Base-by-base conservation (phyloP, 1,140 invertebrate species). In the Drosophila azteca region DNA sequence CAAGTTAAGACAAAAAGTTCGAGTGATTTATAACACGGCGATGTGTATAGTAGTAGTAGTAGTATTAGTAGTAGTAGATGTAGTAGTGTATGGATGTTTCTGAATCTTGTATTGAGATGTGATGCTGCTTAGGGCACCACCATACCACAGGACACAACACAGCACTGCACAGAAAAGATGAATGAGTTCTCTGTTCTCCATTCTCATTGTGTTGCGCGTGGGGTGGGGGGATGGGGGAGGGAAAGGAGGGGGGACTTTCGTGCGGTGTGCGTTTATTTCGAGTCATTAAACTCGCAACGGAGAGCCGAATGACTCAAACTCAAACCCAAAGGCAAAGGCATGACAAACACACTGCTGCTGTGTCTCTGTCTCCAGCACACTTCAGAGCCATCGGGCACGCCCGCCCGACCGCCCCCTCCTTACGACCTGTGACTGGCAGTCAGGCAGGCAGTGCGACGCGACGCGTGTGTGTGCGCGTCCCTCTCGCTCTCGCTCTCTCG, bases 201-300 rank as follows among this genome's bases (percentile, higher is more conserved):
- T 1, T 20, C 17, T 26, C 24, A 26, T 20, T 48, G 44, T 26
- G 24, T 26, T 26, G 24, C 24, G 24, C n/a, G n/a, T n/a, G n/a
- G n/a, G n/a, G n/a, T n/a, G n/a, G n/a, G n/a, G n/a, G n/a, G n/a
- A n/a, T 20, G 17, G 17, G 17, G 17, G 1, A 20, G 26, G 26
- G n/a, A n/a, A 26, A 6, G 26, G 26, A 26, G 31, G 35, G 35
- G 35, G 35, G n/a, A n/a, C 35, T 39, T 39, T 39, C 55, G 59
- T 66, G 66, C 17, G 20, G 41, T 62, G 31, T 81, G 61, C 61
- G 72, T 66, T 75, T 59, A 74, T 75, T 75, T 83, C 80, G 58
- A 77, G 77, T 84, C 80, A 85, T 85, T 84, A 87, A 87, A 77
- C 72, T 66, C 54, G 43, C 35, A 59, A 68, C 46, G 53, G 59